Percentiles rank a stretch among this genome's conserved stretches.
These are phyloP conservation scores for Phalloptychus januarius DNA, from an alignment of 2,797 vertebrate species.

Conservation along the genomic window DNA sequence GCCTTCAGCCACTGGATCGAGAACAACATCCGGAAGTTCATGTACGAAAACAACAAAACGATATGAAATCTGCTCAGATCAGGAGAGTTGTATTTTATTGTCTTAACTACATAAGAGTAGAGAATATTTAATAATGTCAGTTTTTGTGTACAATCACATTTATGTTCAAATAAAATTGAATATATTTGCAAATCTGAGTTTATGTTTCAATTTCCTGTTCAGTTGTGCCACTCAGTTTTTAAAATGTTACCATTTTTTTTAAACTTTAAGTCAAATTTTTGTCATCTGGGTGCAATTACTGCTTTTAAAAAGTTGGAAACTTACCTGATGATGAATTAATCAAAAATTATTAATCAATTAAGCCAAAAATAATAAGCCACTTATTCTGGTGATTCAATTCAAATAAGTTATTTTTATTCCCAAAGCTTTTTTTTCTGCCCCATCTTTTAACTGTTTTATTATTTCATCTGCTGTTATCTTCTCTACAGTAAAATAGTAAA, in stretches of 20 bases:
- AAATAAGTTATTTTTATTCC: neutral
- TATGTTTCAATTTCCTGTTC: neutral
- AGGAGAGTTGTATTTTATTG: neutral
- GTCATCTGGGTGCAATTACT: neutral
- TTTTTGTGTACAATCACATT: neutral
- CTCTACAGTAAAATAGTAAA: too few relatives aligned
- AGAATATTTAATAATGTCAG: neutral
- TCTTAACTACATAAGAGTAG: neutral
- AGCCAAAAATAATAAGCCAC: neutral
- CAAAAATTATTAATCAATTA: neutral
- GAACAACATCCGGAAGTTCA: conserved; percentile 75
- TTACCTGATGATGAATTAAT: neutral
- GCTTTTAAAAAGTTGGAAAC: neutral
- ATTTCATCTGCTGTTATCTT: neutral
- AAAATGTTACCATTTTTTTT: neutral
- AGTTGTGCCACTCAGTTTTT: neutral
- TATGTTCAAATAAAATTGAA: neutral
- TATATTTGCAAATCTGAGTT: neutral
- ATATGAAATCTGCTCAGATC: conserved; percentile 17
- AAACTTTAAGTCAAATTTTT: neutral
- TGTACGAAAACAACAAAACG: conserved; percentile 58
- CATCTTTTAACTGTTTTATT: neutral
- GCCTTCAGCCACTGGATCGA: conserved; percentile 77
- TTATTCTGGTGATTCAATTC: neutral
- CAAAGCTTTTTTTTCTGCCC: neutral